Evolutionary conservation across 2,888 invertebrate genomes (phyloP), one percentile per base, ranked within the genome.

Genomic region (Aelia acuminata): DNA sequence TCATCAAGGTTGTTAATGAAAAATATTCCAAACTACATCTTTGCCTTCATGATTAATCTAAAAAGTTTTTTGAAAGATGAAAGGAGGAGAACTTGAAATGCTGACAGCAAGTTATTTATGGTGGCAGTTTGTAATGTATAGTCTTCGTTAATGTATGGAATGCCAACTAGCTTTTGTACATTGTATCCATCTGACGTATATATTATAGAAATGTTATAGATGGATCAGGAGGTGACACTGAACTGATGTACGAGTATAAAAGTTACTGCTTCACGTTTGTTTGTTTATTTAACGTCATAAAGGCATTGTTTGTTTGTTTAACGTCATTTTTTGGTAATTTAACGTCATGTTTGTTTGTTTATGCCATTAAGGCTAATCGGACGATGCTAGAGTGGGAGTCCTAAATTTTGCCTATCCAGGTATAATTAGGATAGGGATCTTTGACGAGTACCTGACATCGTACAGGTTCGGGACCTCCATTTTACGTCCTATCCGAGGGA

Each of bases 141-240:
- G 63, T 70, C 18, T 35, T 8, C 63, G 35, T 70, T 70, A 35
- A 70, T 70, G 63, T 70, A 70, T 70, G 35, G 63, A 70, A 70
- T 70, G 18, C 35, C 63, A 70, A 70, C 15, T 5, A 70, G 63
- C 31, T 7, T 35, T 70, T 70, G 63, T 70, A 20, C 26, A 31
- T 63, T 31, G 63, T 8, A 15, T 5, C 4, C 31, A 15, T 26
- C 4, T 63, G 63, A 63, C 31, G 26, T 15, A 63, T 31, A 13
- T 31, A 63, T 63, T 31, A 31, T 26, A 63, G 13, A 63, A 13
- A 3, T 5, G 10, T n/a, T 63, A 63, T 31, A 31, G n/a, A 53
- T n/a, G n/a, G n/a, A 26, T 8, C n/a, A 8, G 49, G 3, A 50
- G 18, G 49, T 20, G 4, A 50, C 4, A 0, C 18, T 50, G 49